Conservation (phyloP, 2,888 invertebrate species). For the Protodeltote pygarga region DNA sequence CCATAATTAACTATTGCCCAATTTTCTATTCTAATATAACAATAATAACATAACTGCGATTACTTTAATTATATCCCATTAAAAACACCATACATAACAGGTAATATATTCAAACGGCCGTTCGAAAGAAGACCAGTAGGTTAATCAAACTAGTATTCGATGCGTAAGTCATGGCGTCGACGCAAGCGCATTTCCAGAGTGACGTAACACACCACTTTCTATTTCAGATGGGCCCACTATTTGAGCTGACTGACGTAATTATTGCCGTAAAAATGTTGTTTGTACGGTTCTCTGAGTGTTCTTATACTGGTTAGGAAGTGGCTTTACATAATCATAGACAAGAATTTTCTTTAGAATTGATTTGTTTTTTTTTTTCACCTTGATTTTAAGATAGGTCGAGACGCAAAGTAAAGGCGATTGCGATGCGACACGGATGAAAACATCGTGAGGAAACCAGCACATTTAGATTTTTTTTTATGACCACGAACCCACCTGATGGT, state of each 20-base stretch:
- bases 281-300: slow-evolving; percentile 32
- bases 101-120: slow-evolving; percentile 1
- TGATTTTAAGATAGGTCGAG: no score
- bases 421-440: no score
- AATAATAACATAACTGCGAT: background rate
- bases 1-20: no score
- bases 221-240: slow-evolving; percentile 47
- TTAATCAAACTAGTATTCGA: slow-evolving; percentile 46
- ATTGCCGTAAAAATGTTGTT: slow-evolving; percentile 36
- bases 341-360: background rate
- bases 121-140: slow-evolving; percentile 28
- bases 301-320: slow-evolving; percentile 13
- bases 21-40: background rate
- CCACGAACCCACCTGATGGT: no score
- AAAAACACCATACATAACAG: slow-evolving; percentile 3
- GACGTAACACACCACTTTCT: slow-evolving; percentile 63
- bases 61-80: background rate
- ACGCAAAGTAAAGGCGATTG: no score
- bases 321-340: slow-evolving; percentile 7
- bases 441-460: no score
- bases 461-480: no score
- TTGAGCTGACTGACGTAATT: slow-evolving; percentile 41
- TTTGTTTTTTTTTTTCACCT: background rate
- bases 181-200: slow-evolving; percentile 56
- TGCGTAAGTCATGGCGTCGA: slow-evolving; percentile 47